These are phyloP conservation scores for Colistium nudipinnis DNA, from an alignment of 2,113 vertebrate genomes.

Conservation along the genomic window DNA sequence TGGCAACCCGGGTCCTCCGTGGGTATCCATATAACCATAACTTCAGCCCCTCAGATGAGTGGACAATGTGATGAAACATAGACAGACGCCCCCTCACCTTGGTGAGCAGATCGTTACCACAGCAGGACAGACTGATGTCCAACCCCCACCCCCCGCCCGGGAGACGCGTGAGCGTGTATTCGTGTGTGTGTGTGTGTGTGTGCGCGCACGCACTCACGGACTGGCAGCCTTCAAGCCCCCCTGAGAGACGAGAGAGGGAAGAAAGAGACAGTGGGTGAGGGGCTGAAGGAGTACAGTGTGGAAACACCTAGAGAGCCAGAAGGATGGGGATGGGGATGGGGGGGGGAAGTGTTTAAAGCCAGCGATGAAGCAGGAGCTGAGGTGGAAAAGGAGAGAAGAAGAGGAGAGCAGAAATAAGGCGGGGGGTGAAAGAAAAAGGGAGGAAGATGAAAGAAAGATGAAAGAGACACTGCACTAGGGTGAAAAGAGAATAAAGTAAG, in stretches of 20 bases:
- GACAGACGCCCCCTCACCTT: slow-evolving; percentile 73
- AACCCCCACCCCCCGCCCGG: slow-evolving; percentile 66
- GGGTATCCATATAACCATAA: slow-evolving; percentile 36
- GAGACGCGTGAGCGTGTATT: slow-evolving; percentile 37
- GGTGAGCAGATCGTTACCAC: slow-evolving; percentile 77
- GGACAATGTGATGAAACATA: slow-evolving; percentile 64
- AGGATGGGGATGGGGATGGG: neutral
- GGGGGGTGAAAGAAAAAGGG: neutral
- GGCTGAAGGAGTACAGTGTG: slow-evolving; percentile 22
- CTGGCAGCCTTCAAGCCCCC: slow-evolving; percentile 59
- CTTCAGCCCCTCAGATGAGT: slow-evolving; percentile 64
- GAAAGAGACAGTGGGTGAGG: slow-evolving; percentile 54
- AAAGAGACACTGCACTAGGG: slow-evolving; percentile 25
- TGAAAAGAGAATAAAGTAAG: slow-evolving; percentile 10
- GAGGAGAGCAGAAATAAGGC: slow-evolving; percentile 18
- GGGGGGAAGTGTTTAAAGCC: neutral
- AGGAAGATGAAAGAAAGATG: slow-evolving; percentile 32
- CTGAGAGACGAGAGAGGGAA: slow-evolving; percentile 22
- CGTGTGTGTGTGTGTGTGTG: slow-evolving; percentile 24
- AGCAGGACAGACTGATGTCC: slow-evolving; percentile 66
- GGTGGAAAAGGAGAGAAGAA: slow-evolving; percentile 19
- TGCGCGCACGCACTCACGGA: slow-evolving; percentile 35
- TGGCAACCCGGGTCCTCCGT: slow-evolving; percentile 8
- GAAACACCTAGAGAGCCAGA: slow-evolving; percentile 7
- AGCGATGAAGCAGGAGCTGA: neutral